Evolutionary conservation across 2,113 vertebrate genomes (phyloP).

Genomic region (Panthera uncia): DNA sequence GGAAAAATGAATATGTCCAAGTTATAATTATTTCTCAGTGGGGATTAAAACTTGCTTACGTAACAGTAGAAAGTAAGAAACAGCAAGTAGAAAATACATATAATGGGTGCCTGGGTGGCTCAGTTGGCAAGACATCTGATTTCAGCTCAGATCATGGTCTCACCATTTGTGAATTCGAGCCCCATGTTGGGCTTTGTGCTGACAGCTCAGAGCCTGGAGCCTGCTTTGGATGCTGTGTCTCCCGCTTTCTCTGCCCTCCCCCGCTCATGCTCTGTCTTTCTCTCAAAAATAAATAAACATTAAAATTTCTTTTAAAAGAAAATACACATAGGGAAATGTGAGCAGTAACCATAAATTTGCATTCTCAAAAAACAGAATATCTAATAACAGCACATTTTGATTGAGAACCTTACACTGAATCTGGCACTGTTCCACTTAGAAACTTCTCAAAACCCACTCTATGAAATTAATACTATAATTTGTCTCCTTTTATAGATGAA

Average conservation of each 20-base stretch:
- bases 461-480: background rate
- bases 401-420: background rate
- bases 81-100: background rate
- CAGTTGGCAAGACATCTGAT: no score
- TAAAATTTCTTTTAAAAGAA: background rate
- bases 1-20: background rate
- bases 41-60: background rate
- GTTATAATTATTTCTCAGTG: background rate
- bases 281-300: no score
- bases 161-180: no score
- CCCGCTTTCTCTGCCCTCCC: no score
- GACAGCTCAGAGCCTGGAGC: no score
- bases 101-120: no score
- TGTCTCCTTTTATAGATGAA: background rate
- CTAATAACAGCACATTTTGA: background rate
- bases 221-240: no score
- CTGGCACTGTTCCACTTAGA: background rate
- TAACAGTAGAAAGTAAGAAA: background rate
- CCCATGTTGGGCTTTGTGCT: no score
- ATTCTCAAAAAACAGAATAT: background rate
- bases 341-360: background rate
- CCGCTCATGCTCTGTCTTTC: no score
- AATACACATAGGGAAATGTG: background rate
- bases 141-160: no score
- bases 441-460: background rate